Base-by-base conservation (phyloP, 2,797 vertebrate genomes). In the Anabas testudineus region DNA sequence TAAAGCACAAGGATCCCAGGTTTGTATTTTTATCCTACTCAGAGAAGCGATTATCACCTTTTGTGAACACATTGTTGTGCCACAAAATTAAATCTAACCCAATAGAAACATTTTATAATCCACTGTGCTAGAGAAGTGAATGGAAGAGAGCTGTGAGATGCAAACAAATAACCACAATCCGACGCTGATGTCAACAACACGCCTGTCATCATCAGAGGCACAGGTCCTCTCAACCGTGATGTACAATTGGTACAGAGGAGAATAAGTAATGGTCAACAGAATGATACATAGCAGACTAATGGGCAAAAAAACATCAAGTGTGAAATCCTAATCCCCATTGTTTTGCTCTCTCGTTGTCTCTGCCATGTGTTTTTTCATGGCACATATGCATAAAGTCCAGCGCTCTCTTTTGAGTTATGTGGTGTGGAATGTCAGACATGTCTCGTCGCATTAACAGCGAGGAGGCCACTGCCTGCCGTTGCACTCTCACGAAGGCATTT, bases 351-450 rank as follows among this genome's bases (percentile, higher is more conserved):
- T 45, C 26, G 48, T 64, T 49, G 47, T n/a, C 19, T 46, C 7
- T 30, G 26, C 63, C 22, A 41, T 32, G 5, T 46, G 43, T 45
- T 5, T 57, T 12, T 36, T n/a, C n/a, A 21, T 57, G 54, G 52
- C 71, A 67, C 65, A 72, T 71, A 67, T 69, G 75, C 84, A 55
- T 53, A 62, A 76, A 82, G 91, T 92, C 81, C 78, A 86, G 88
- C 91, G 91, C 90, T 92, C 90, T 91, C 88, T 91, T 58, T 58
- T 87, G 71, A 87, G 91, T 92, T 85, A 51, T 89, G 84, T 88
- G 90, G 94, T 95, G 94, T 95, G 94, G 96, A 96, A 96, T 96
- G 96, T 96, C 95, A 95, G 91, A 88, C 91, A 82, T 87, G 96
- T 97, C 96, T 90, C 84, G 84, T 96, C 85, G 45, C 82, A 96